Evolutionary conservation across 2,888 invertebrate species (phyloP).

Genomic region (Clistopyga incitator): DNA sequence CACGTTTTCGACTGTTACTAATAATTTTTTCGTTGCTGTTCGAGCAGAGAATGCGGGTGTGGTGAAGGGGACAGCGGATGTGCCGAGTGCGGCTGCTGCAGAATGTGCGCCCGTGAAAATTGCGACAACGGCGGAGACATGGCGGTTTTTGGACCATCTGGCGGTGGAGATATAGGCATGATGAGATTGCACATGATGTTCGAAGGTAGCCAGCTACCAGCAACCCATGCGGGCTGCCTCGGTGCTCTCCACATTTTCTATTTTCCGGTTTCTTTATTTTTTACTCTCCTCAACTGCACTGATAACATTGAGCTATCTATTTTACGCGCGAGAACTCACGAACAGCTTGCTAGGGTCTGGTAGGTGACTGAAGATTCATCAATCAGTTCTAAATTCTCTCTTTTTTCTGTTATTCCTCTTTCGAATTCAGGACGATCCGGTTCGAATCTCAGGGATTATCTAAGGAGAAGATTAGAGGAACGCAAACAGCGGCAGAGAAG

Average conservation of each 20-base stretch:
- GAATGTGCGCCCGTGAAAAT: conserved; percentile 92
- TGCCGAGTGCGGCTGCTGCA: conserved; percentile 95
- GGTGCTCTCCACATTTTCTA: conserved; percentile 49
- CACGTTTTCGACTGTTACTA: background rate
- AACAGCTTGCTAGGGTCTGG: conserved; percentile 80
- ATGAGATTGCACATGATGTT: conserved; percentile 86
- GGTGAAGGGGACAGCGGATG: conserved; percentile 98
- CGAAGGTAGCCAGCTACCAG: conserved; percentile 80
- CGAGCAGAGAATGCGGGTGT: conserved; percentile 94
- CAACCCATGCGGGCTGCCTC: conserved; percentile 63
- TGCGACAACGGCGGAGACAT: conserved; percentile 85
- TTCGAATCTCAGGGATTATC: conserved; percentile 87
- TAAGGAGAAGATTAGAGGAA: conserved; percentile 86
- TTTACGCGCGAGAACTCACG: conserved; percentile 57
- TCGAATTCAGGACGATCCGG: conserved; percentile 84
- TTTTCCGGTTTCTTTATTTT: conserved; percentile 29
- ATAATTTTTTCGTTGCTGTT: background rate
- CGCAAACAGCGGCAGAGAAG: conserved; percentile 85
- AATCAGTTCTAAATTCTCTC: conserved; percentile 18
- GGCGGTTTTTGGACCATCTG: conserved; percentile 83
- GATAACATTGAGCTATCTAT: conserved; percentile 3
- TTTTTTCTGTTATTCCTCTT: conserved; percentile 50
- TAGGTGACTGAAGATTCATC: conserved; percentile 62
- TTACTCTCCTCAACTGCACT: conserved; percentile 17
- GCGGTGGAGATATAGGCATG: conserved; percentile 85